Evolutionary conservation across 2,113 vertebrate genomes (phyloP), one percentile per base, ranked within the genome.

Genomic region (Lepisosteus osseus): DNA sequence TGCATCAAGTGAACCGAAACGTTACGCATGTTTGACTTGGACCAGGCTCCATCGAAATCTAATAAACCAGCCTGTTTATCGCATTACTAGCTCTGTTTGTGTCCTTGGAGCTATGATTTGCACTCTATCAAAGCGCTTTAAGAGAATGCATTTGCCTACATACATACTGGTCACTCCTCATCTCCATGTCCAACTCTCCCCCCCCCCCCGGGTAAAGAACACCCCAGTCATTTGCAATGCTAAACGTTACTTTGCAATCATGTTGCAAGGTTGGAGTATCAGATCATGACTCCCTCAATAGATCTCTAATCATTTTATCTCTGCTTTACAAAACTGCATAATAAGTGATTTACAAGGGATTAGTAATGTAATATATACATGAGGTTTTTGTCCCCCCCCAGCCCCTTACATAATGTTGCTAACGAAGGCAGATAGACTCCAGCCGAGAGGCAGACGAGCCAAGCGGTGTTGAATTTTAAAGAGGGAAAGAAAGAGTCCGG

Each of bases 201-300:
- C 54, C 74, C 61, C 47, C 47, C 47, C 47, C 47, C 68, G 54
- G 54, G 65, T 67, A 77, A 77, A 68, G 70, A 79, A 84, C 78
- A 77, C 69, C 66, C 65, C 67, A 78, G 77, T 84, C 81, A 84
- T 84, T 79, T 83, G 82, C 75, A 74, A 78, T 68, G 76, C 81
- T 87, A 85, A 89, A 82, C 83, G 78, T 80, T 82, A 79, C 77
- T 79, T 83, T 83, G 80, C 83, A 86, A 79, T 84, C 73, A 68
- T 73, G 64, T 72, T 67, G 70, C 78, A 78, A 47, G 12, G 54
- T 59, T 71, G 74, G 43, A 72, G 65, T 65, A 69, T 57, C 55
- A 29, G 79, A 44, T n/a, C 59, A 47, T 69, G 76, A 73, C 13
- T 70, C 76, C 70, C 73, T 80, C 74, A 82, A 81, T 72, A 59